Evolutionary conservation across 2,113 vertebrate genomes (phyloP).

Genomic region (Anhinga anhinga): DNA sequence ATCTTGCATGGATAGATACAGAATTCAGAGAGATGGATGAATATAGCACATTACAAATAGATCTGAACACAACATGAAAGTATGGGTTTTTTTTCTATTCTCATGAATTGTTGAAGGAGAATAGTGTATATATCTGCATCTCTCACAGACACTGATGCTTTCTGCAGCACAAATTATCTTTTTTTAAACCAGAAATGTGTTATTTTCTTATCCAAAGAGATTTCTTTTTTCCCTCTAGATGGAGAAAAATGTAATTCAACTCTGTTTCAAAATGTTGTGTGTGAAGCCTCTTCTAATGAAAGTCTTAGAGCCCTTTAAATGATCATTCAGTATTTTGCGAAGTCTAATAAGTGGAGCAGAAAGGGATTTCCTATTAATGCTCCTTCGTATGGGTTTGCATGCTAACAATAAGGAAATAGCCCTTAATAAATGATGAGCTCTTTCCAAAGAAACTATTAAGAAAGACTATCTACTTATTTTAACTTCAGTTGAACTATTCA

Average conservation of each 20-base stretch:
- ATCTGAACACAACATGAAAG: constrained; percentile 62
- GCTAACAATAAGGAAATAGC: background rate
- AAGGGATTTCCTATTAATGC: background rate
- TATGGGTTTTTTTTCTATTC: background rate
- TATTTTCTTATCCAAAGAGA: background rate
- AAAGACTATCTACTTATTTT: background rate
- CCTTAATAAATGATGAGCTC: background rate
- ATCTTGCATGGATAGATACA: constrained; percentile 68
- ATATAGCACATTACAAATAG: constrained; percentile 58
- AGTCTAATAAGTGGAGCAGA: background rate
- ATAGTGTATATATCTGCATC: background rate
- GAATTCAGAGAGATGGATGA: constrained; percentile 23
- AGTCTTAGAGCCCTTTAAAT: background rate
- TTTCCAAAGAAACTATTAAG: background rate
- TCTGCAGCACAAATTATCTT: background rate
- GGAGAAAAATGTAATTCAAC: background rate
- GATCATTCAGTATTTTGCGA: background rate
- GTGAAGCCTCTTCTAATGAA: background rate
- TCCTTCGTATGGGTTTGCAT: background rate
- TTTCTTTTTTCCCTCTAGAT: background rate
- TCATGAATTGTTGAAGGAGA: background rate
- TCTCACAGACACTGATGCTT: background rate
- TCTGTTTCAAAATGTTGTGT: background rate
- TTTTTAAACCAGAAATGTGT: background rate
- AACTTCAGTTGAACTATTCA: background rate